Conservation (phyloP, 1,140 invertebrate genomes). For the Halyomorpha halys region DNA sequence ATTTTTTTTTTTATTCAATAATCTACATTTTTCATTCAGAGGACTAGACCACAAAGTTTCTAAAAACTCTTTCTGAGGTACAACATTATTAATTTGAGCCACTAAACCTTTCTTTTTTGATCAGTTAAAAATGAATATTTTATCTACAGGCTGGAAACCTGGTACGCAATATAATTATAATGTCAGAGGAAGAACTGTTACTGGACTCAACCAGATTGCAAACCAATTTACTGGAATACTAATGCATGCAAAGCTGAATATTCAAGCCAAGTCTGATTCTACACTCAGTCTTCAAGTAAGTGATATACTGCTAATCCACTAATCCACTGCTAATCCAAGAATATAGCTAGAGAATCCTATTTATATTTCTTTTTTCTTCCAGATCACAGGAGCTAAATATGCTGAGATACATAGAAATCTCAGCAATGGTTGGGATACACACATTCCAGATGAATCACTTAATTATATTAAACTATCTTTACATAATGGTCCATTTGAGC, state of each 20-base stretch:
- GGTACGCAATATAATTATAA: constrained; percentile 49
- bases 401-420: constrained; percentile 45
- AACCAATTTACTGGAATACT: constrained; percentile 44
- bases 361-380: background rate
- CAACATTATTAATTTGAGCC: too few relatives aligned
- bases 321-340: too few relatives aligned
- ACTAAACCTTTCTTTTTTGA: too few relatives aligned
- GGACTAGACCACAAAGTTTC: too few relatives aligned
- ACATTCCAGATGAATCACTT: constrained; percentile 39
- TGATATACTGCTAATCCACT: background rate
- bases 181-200: constrained; percentile 45
- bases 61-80: too few relatives aligned
- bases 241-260: constrained; percentile 31
- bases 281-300: background rate
- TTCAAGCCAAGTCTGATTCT: constrained; percentile 6
- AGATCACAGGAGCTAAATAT: constrained; percentile 41
- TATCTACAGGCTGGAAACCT: constrained; percentile 39
- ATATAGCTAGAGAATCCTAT: too few relatives aligned
- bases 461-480: constrained; percentile 41
- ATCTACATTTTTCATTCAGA: too few relatives aligned
- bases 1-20: too few relatives aligned
- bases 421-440: constrained; percentile 37
- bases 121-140: too few relatives aligned
- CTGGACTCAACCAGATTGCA: constrained; percentile 40
- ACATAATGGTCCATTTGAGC: constrained; percentile 46